Evolutionary conservation across 2,888 invertebrate genomes (phyloP).

Genomic region (Serrognathus titanus): DNA sequence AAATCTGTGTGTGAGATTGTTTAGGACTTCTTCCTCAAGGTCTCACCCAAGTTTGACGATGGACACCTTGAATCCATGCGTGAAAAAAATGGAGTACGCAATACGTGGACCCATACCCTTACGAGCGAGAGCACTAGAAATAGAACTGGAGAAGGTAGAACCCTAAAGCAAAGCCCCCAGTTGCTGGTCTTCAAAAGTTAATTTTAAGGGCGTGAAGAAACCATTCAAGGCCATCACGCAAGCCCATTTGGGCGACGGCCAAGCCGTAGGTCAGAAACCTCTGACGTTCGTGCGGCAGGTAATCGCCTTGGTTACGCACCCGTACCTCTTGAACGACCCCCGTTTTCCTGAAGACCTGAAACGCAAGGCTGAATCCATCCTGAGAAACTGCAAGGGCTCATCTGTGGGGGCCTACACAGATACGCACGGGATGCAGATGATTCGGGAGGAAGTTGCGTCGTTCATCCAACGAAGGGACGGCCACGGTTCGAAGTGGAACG

Average conservation of each 20-base stretch:
- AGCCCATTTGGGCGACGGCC: conserved; percentile 95
- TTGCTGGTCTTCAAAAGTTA: too few relatives aligned
- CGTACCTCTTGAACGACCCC: conserved; percentile 63
- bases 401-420: conserved; percentile 85
- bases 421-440: conserved; percentile 79
- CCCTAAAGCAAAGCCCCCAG: too few relatives aligned
- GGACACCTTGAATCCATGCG: too few relatives aligned
- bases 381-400: conserved; percentile 64
- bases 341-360: conserved; percentile 79
- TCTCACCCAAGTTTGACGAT: too few relatives aligned
- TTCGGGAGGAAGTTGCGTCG: conserved; percentile 77
- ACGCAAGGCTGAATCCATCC: conserved; percentile 60
- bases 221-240: conserved; percentile 86
- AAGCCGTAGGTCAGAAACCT: conserved; percentile 90
- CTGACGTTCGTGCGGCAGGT: conserved; percentile 92
- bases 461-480: conserved; percentile 80
- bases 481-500: conserved; percentile 61
- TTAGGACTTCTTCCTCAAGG: too few relatives aligned
- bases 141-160: conserved; percentile 58
- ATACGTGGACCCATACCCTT: conserved; percentile 75
- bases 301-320: conserved; percentile 68
- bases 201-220: conserved; percentile 67
- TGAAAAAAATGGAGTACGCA: conserved; percentile 66
- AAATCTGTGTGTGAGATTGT: too few relatives aligned
- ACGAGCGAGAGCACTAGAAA: conserved; percentile 70